A percentile compares a stretch with the other conserved stretches of the same genome.
Conservation (phyloP, 1,140 invertebrate species). For the Pseudomyrmex sp. region DNA sequence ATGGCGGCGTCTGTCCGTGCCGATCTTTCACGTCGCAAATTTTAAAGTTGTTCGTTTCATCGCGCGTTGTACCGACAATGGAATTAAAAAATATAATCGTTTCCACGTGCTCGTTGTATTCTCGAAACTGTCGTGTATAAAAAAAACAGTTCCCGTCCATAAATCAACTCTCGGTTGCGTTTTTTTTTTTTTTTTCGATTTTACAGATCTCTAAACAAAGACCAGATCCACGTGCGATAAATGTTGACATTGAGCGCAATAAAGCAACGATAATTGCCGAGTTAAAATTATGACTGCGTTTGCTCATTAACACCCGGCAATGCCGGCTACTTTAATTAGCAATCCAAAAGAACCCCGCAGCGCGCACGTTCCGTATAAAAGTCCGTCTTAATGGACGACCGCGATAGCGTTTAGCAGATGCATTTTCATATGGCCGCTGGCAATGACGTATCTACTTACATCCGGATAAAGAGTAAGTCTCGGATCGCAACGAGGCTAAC, state of each 20-base stretch:
- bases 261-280: conserved; percentile 78
- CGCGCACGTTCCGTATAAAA: conserved; percentile 71
- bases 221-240: conserved; percentile 67
- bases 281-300: conserved; percentile 72
- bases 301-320: conserved; percentile 76
- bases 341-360: conserved; percentile 63
- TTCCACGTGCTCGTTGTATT: neutral
- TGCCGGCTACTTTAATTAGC: conserved; percentile 74
- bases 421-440: conserved; percentile 63
- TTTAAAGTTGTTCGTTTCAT: conserved; percentile 12
- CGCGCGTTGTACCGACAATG: neutral
- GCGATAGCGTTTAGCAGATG: conserved; percentile 65
- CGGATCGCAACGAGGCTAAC: neutral
- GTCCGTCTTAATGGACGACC: conserved; percentile 62
- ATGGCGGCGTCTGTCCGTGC: neutral
- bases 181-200: no score
- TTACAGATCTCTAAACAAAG: neutral
- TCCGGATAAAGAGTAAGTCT: conserved; percentile 26
- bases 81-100: conserved; percentile 20
- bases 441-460: conserved; percentile 35
- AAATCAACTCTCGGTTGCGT: no score
- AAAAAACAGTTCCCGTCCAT: no score
- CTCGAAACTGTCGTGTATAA: neutral
- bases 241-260: conserved; percentile 73
- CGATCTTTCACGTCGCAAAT: conserved; percentile 3